Conservation (phyloP, 2,113 vertebrate species). For the Pseudorhombus dupliciocellatus region DNA sequence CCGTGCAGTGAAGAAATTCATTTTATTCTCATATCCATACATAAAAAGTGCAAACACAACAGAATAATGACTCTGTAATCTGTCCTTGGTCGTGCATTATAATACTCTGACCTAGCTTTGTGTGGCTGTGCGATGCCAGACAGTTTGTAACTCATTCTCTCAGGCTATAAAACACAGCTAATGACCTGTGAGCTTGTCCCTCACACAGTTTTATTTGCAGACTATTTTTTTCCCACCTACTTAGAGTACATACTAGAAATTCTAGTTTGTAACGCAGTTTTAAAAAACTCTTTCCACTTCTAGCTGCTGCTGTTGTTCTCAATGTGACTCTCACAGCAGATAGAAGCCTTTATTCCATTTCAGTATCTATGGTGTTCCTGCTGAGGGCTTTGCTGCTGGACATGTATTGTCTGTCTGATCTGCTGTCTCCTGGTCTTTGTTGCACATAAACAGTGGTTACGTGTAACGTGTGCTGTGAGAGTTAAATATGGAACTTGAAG, state of each 20-base stretch:
- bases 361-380: not conserved
- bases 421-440: not conserved
- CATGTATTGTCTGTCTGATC: not conserved
- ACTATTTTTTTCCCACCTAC: not conserved
- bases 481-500: not conserved
- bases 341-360: conserved; percentile 21
- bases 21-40: not conserved
- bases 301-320: conserved; percentile 1
- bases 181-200: conserved; percentile 27
- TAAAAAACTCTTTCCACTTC: conserved; percentile 50
- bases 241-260: conserved; percentile 24
- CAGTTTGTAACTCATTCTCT: conserved; percentile 1
- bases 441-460: not conserved
- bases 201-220: conserved; percentile 18
- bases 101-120: not conserved
- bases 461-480: not conserved
- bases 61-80: not conserved
- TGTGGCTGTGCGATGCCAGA: not conserved
- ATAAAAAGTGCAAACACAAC: conserved; percentile 5
- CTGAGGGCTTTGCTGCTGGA: not conserved
- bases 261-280: conserved; percentile 34
- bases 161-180: conserved; percentile 13
- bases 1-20: not conserved
- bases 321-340: conserved; percentile 11
- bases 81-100: conserved; percentile 4